phyloP scores from a whole-genome alignment of 2,888 invertebrate species.

The Apodemia duryi region DNA sequence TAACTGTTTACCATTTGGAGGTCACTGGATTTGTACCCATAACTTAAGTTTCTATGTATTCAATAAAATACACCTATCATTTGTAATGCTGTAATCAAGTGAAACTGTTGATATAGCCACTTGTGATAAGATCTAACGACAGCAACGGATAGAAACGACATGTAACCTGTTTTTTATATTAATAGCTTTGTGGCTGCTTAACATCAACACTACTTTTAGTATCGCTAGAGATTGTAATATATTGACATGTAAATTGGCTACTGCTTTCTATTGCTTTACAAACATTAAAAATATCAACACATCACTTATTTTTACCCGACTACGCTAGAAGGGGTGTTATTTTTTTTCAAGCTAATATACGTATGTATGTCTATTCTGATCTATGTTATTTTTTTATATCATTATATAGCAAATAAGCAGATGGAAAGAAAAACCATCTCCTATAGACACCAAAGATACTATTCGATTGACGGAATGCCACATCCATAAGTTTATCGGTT shows the following conservation, averaged over 20 bases:
- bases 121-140: slow-evolving; percentile 11
- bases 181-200: background rate
- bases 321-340: too few relatives aligned
- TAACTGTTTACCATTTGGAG: too few relatives aligned
- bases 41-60: too few relatives aligned
- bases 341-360: too few relatives aligned
- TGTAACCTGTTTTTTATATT: slow-evolving; percentile 1
- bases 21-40: too few relatives aligned
- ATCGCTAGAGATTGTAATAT: background rate
- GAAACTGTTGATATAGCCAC: background rate
- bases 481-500: too few relatives aligned
- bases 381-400: too few relatives aligned
- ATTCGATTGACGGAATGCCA: too few relatives aligned
- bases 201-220: background rate
- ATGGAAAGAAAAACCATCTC: too few relatives aligned
- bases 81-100: background rate
- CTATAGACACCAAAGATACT: too few relatives aligned
- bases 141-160: slow-evolving; percentile 20
- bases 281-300: background rate
- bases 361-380: too few relatives aligned
- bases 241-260: background rate
- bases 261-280: slow-evolving; percentile 1
- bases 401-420: too few relatives aligned
- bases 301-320: background rate
- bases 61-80: background rate